Percentiles rank a stretch among this genome's conserved stretches.
Conservation (phyloP, 2,888 invertebrate genomes). For the Agrochola lychnidis region DNA sequence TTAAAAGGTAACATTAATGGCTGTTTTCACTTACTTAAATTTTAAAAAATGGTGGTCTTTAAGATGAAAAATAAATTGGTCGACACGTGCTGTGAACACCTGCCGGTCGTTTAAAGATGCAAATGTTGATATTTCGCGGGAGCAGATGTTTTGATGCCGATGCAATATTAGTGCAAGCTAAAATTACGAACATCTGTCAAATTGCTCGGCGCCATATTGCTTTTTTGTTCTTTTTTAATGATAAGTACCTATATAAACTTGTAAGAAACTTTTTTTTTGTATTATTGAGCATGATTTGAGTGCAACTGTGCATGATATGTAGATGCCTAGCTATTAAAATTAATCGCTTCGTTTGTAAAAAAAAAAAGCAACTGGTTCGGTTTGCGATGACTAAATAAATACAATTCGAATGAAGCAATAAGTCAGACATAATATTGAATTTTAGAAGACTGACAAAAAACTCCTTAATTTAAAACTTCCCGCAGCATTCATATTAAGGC, state of each 20-base stretch:
- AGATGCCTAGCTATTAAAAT: background rate
- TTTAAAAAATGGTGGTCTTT: background rate
- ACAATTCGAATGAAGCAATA: background rate
- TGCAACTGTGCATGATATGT: background rate
- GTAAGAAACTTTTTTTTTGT: background rate
- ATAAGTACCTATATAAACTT: background rate
- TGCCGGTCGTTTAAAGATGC: conserved; percentile 65
- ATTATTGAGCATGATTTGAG: background rate
- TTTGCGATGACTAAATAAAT: background rate
- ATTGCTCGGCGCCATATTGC: conserved; percentile 55
- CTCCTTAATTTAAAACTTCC: background rate
- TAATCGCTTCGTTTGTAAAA: background rate
- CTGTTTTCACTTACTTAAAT: too few relatives aligned
- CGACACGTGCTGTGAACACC: conserved; percentile 67
- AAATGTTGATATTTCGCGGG: conserved; percentile 65
- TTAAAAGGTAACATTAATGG: too few relatives aligned
- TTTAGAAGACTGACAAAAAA: background rate
- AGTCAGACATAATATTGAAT: background rate
- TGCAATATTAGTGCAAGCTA: conserved; percentile 42
- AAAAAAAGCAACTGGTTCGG: background rate
- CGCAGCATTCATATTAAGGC: background rate
- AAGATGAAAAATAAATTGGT: conserved; percentile 34
- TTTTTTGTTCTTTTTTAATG: conserved; percentile 16
- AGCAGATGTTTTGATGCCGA: conserved; percentile 69
- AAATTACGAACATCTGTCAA: conserved; percentile 65